Evolutionary conservation across 2,797 vertebrate genomes (phyloP).

Genomic region (Acanthurus leucopareius): DNA sequence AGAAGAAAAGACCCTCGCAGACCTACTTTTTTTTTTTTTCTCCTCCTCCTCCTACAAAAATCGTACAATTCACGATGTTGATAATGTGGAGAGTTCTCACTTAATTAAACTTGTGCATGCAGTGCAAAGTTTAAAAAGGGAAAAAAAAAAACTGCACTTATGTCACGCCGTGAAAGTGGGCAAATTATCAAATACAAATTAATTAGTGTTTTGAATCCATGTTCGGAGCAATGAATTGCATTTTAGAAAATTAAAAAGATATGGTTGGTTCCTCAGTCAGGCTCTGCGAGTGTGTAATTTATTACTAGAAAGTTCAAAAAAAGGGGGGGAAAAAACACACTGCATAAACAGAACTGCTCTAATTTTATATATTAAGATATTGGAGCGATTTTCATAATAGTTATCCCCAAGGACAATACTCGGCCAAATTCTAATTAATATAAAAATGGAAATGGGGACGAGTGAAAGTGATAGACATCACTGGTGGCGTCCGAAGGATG

Average conservation of each 20-base stretch:
- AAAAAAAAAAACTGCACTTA: conserved; percentile 70
- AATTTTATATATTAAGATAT: conserved; percentile 70
- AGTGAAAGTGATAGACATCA: conserved; percentile 66
- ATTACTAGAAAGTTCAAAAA: conserved; percentile 76
- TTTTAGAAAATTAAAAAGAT: conserved; percentile 88
- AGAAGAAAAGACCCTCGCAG: conserved; percentile 58
- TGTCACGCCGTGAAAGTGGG: conserved; percentile 82
- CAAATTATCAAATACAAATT: conserved; percentile 88
- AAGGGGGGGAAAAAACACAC: background rate
- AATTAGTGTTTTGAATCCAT: conserved; percentile 85
- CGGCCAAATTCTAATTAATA: conserved; percentile 76
- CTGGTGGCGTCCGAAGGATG: conserved; percentile 22
- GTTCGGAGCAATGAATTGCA: conserved; percentile 83
- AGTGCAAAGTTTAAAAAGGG: conserved; percentile 82
- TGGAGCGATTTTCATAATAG: conserved; percentile 70
- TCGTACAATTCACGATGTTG: conserved; percentile 73
- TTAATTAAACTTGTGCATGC: conserved; percentile 87
- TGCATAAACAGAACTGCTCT: conserved; percentile 38
- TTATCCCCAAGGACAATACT: conserved; percentile 69
- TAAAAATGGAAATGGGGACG: conserved; percentile 61
- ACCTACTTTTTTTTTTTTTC: conserved; percentile 50
- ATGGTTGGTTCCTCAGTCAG: conserved; percentile 64
- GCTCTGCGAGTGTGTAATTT: conserved; percentile 71
- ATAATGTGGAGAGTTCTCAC: conserved; percentile 77
- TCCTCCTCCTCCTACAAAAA: conserved; percentile 33